Base-by-base conservation (phyloP, 2,888 invertebrate species). In the Furcula furcula region DNA sequence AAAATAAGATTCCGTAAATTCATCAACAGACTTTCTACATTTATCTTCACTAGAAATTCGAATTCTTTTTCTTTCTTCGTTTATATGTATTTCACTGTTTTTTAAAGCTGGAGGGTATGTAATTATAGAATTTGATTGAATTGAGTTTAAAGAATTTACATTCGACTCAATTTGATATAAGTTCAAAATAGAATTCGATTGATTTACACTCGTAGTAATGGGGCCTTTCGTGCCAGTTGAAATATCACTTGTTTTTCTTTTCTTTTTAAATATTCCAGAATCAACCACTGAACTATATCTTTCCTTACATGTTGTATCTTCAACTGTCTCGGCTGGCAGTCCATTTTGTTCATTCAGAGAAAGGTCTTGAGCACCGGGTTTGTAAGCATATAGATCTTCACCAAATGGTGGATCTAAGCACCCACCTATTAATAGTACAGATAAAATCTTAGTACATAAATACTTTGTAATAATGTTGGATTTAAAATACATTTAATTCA, bases 361-460 rank as follows among this genome's bases (percentile, higher is more conserved):
- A 13, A n/a, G 6, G 11, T 19, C 21, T 4, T 11, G 30, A 15
- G 5, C 15, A 31, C 9, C 36, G 10, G 69, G 74, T 30, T 55
- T 46, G 44, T 85, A 84, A 6, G 65, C 36, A 52, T 79, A 76
- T 51, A 55, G 78, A 1, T 87, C 86, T 68, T 86, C 84, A 36
- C 55, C 60, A 51, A 76, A 84, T 7, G 82, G 78, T 29, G 87
- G 86, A 59, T 88, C 86, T 31, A 87, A 60, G 39, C 86, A 86
- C 7, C 86, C 87, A 28, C 86, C 87, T 87, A 38, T 29, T 38
- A 63, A 56, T 10, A n/a, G n/a, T n/a, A n/a, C n/a, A n/a, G n/a
- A n/a, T n/a, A n/a, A n/a, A n/a, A n/a, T n/a, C n/a, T n/a, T n/a
- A n/a, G 16, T 10, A 7, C 7, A 12, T n/a, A 3, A 21, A 21